phyloP scores from a whole-genome alignment of 2,797 vertebrate genomes.

The Parambassis ranga region DNA sequence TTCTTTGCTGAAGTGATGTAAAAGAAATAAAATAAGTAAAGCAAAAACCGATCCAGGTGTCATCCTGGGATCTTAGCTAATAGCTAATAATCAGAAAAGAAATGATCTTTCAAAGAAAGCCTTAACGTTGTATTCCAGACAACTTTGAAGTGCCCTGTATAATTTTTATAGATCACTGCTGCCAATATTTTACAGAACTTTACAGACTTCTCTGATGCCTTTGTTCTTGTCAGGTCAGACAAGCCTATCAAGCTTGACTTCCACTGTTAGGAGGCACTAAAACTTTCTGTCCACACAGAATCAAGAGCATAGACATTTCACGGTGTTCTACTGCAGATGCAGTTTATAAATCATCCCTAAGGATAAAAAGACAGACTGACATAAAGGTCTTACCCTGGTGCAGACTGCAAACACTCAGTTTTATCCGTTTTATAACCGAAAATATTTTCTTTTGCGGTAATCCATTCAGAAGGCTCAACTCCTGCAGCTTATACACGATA shows the following conservation, averaged over 20 bases:
- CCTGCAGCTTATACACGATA: too few species aligned
- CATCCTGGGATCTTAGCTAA: too few species aligned
- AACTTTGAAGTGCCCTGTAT: too few species aligned
- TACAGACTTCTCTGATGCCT: too few species aligned
- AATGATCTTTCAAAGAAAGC: too few species aligned
- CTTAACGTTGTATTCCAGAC: too few species aligned
- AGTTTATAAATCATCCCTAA: not conserved
- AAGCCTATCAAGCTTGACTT: not conserved
- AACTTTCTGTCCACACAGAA: not conserved
- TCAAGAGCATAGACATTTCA: not conserved
- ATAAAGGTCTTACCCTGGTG: not conserved
- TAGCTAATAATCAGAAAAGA: too few species aligned
- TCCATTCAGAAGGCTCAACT: not conserved
- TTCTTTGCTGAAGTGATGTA: too few species aligned
- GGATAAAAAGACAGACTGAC: not conserved
- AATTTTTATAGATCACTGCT: too few species aligned
- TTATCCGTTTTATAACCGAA: slow-evolving; percentile 1
- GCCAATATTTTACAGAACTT: not conserved
- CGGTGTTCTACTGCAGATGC: not conserved
- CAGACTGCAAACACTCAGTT: too few species aligned
- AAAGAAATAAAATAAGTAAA: too few species aligned
- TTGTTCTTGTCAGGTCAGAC: not conserved
- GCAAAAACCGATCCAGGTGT: too few species aligned
- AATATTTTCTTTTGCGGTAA: not conserved
- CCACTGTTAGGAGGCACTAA: not conserved